Evolutionary conservation across 2,888 invertebrate species (phyloP), one percentile per base, ranked within the genome.

Genomic region (Dascillus cervinus): DNA sequence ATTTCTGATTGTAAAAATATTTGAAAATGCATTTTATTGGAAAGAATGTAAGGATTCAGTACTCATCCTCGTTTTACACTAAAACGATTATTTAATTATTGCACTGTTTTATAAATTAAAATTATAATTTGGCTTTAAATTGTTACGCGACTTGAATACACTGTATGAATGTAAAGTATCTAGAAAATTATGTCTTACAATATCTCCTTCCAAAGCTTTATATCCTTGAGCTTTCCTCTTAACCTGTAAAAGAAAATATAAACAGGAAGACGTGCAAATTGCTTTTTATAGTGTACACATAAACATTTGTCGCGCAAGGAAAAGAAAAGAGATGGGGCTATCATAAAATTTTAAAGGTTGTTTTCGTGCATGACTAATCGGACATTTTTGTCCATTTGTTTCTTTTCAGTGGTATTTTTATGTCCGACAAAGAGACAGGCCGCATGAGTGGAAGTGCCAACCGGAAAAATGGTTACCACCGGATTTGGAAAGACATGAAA

Each of bases 401-500:
- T 29, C 22, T 35, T 41, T 34, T 11, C 67, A 82, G 79, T 82
- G 79, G 79, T 79, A 79, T 53, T 82, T 76, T 61, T 83, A 82
- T 60, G 67, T 81, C 11, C 66, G 70, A 2, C 71, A 72, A 52
- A 63, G 75, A 1, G 73, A 79, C 48, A 51, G 61, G 4, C 68
- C 82, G 0, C 65, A 76, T 28, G 75, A 77, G 43, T 83, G 83
- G 82, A 83, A 83, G 62, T 77, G 80, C 42, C 83, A 83, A 52
- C 82, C 82, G 0, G 68, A 67, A 22, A 79, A 78, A 42, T 82
- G 78, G 74, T 49, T 82, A 6, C 60, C 73, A 1, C 74, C 78
- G 0, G 77, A 80, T 33, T 58, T 82, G 29, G 81, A 82, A 50
- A 65, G 73, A 3, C 77, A 82, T 44, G 82, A 82, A 62, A 78